A percentile compares a stretch with the other conserved stretches of the same genome.
These are phyloP conservation scores for Pectinophora gossypiella DNA, from an alignment of 1,140 invertebrate genomes.

Conservation along the genomic window DNA sequence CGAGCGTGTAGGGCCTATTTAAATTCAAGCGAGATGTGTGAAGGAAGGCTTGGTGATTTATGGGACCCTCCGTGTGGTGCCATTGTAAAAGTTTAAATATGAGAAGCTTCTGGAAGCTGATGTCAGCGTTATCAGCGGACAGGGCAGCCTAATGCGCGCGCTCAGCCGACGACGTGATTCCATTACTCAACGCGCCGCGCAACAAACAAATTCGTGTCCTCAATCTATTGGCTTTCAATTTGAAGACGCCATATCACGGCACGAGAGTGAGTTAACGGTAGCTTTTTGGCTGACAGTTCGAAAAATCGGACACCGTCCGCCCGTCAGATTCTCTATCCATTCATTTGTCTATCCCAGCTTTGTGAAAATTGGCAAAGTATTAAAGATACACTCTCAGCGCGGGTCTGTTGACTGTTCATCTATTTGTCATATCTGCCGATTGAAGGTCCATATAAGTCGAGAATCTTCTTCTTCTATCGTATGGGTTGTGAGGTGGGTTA, in stretches of 20 bases:
- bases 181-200: neutral
- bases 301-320: no score
- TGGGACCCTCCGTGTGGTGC: constrained; percentile 33
- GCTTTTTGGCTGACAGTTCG: neutral
- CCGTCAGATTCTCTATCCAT: no score
- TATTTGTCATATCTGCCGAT: no score
- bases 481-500: no score
- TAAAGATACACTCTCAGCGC: no score
- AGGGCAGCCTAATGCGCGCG: neutral
- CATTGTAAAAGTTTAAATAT: constrained; percentile 63
- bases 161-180: neutral
- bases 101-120: constrained; percentile 13
- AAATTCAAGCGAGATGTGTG: constrained; percentile 60
- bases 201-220: neutral
- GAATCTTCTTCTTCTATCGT: no score
- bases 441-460: no score
- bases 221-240: neutral
- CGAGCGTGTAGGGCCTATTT: constrained; percentile 49
- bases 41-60: constrained; percentile 59
- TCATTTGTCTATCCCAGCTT: no score
- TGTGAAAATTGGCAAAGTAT: no score
- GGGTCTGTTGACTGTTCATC: no score
- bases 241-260: neutral
- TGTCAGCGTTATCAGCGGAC: neutral
- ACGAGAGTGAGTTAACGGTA: neutral